Evolutionary conservation across 1,140 invertebrate genomes (phyloP), one percentile per base, ranked within the genome.

Genomic region (Aplysia californica): DNA sequence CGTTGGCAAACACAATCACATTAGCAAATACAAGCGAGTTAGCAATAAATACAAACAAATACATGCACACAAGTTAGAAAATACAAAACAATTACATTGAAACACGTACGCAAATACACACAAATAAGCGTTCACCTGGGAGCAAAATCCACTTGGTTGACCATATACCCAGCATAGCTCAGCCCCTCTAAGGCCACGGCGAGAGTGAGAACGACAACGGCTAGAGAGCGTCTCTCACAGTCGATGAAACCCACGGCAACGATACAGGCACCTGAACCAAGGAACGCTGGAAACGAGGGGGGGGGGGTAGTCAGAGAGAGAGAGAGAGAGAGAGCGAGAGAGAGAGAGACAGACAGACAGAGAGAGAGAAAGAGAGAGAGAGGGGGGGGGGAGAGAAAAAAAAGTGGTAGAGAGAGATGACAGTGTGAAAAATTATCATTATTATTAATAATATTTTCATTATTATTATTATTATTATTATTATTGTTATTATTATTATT

Each of bases 81-180:
- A 69, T 36, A 15, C n/a, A 26, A 36, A 39, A 69, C 15, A 44
- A 23, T 36, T n/a, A n/a, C n/a, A n/a, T 41, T n/a, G 6, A 3
- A 44, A 38, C 33, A 39, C 26, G 10, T 29, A 69, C 3, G 66
- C 38, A 41, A 69, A 69, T n/a, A 44, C 26, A 69, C 33, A 69
- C 66, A 69, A 69, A 44, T 31, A 31, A 39, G 6, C 29, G 93
- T 35, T 56, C 75, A 99, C 77, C 97, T 86, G 65, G 87, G 85
- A 15, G 95, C 95, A 79, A 97, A 94, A 86, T 97, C 95, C 81
- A 96, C 89, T 83, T 95, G 94, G 89, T 96, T 96, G 2, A 96
- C 94, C 83, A 94, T 94, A 87, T 83, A 96, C 65, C 95, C 96
- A 18, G 94, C 80, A 41, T 82, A 73, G 58, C 75, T 75, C 3